Percentiles rank a stretch among this genome's conserved stretches.
Evolutionary conservation across 1,140 invertebrate genomes (phyloP).

Genomic region (Caenorhabditis briggsae): DNA sequence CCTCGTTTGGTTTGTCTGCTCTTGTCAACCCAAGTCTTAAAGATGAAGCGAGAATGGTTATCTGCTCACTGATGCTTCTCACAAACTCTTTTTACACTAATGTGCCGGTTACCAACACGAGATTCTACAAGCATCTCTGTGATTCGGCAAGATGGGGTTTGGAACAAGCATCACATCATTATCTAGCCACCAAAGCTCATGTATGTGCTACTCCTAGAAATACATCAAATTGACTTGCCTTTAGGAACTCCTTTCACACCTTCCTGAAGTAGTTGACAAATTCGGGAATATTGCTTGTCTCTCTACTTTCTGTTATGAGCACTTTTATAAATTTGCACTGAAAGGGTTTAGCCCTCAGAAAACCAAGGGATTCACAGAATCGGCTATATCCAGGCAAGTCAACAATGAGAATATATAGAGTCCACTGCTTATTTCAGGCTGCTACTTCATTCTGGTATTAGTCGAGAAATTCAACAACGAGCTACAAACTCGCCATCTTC

Average conservation of each 20-base stretch:
- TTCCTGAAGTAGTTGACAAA: background rate
- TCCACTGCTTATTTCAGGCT: no score
- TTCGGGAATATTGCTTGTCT: background rate
- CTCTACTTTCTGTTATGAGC: background rate
- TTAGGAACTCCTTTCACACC: background rate
- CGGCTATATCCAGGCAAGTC: background rate
- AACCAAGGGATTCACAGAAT: background rate
- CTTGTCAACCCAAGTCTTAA: background rate
- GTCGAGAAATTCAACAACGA: background rate
- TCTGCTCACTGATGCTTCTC: background rate
- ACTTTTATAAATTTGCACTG: background rate
- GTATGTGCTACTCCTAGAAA: background rate
- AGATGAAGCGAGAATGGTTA: background rate
- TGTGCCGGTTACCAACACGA: background rate
- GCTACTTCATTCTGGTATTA: background rate
- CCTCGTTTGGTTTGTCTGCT: background rate
- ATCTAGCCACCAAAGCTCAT: background rate
- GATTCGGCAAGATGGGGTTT: background rate
- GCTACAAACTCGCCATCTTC: background rate
- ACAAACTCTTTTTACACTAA: background rate
- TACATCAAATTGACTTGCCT: background rate
- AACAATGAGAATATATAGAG: no score
- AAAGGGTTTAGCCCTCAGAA: slow-evolving; percentile 3
- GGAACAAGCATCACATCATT: background rate
- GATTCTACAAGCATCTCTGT: background rate